Evolutionary conservation across 2,113 vertebrate genomes (phyloP), one percentile per base, ranked within the genome.

Genomic region (Nanorana parkeri): DNA sequence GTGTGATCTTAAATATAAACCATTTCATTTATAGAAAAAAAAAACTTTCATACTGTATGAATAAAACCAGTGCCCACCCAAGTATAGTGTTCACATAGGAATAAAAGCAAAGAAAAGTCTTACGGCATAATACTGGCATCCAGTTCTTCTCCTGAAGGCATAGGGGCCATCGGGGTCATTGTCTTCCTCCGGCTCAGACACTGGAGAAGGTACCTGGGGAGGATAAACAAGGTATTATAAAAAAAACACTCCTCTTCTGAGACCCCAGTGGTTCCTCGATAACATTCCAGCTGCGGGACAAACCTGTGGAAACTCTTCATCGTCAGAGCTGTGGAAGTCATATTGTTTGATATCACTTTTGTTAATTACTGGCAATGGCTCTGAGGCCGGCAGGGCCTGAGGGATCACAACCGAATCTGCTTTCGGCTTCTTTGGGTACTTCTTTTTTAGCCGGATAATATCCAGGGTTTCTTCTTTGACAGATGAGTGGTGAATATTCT

Each of bases 241-340:
- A 65, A 75, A 6, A 1, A 76, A 0, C 60, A 84, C 78, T 13
- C 55, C 84, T 67, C 15, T 55, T 11, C 82, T 10, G 68, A n/a
- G 58, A 11, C 36, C 28, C 19, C 2, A 3, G 3, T 47, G 41
- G 5, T n/a, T 21, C 2, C 21, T 4, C 0, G 28, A 58, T 1
- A 84, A 84, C 66, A 47, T 15, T 11, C 81, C 76, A 81, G 7
- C 5, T 19, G 29, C 17, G 15, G 1, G n/a, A 84, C 86, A 83
- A 88, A 98, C 96, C 95, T 95, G 94, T 3, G 92, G 93, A 87
- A 94, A 94, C 75, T 97, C 96, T 21, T 98, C 96, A 77, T 98
- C 96, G 80, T 96, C 96, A 0, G 96, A 98, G 86, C 96, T 97
- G 92, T 96, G 96, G 90, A 98, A 98, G 93, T 98, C 96, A 41